Evolutionary conservation across 2,113 vertebrate species (phyloP), one percentile per base, ranked within the genome.

Genomic region (Apteryx mantelli): DNA sequence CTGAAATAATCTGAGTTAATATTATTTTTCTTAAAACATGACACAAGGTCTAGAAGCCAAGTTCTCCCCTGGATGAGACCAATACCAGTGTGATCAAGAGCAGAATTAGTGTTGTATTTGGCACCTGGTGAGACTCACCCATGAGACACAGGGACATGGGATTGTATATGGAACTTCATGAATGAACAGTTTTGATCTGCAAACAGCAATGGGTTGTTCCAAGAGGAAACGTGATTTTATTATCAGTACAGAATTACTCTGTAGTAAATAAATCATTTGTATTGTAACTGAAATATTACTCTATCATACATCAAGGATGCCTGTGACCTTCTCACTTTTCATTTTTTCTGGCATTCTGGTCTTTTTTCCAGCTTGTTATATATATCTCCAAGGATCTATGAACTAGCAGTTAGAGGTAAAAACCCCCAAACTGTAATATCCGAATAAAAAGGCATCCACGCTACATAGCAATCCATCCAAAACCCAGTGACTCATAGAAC

Each of bases 1-100:
- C 93, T 95, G 91, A 95, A 94, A 95, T 88, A 94, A 66, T 2
- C 15, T 95, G 85, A 92, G 88, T 95, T 82, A 97, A 88, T 95
- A 78, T 77, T 92, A 91, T 93, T 95, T 93, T 84, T 82, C 85
- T 77, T 76, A 69, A 84, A 70, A 93, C 15, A 6, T 86, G 77
- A 96, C 58, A 91, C 21, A 66, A 64, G 55, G 60, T 79, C 92
- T 85, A 89, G 89, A 94, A 94, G 91, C 84, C 89, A 95, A 96
- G 75, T 71, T 91, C 64, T 93, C 68, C 46, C 91, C 85, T 95
- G 92, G 82, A 74, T 3, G 3, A 93, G 68, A 60, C 55, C 70
- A 60, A 94, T 88, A 97, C 64, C 85, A 91, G 28, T 15, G 46
- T 56, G 94, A 96, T 50, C 68, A 87, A 91, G 70, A 94, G 85